A percentile compares a stretch with the other conserved stretches of the same genome.
phyloP scores from a whole-genome alignment of 2,888 invertebrate species.

The Pheosia tremula region DNA sequence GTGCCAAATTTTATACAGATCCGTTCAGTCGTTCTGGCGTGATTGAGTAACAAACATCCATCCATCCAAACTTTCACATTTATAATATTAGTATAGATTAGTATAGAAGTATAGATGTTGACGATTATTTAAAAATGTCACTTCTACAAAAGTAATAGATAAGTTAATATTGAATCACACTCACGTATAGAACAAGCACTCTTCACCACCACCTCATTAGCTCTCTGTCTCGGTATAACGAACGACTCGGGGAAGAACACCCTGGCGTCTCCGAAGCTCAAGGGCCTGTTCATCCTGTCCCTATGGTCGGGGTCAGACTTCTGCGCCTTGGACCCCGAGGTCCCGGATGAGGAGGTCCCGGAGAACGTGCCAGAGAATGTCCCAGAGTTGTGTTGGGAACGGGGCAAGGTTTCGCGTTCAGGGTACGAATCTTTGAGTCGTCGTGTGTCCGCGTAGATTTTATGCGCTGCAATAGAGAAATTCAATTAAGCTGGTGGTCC shows the following conservation, averaged over 20 bases:
- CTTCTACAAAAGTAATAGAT: too few species aligned
- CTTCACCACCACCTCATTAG: constrained; percentile 68
- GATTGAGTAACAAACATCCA: too few species aligned
- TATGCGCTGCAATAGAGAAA: constrained; percentile 61
- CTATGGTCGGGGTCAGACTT: constrained; percentile 58
- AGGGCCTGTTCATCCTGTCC: constrained; percentile 65
- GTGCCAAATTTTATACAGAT: too few species aligned
- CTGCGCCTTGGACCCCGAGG: constrained; percentile 75
- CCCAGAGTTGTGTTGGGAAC: constrained; percentile 72
- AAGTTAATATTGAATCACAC: constrained; percentile 31
- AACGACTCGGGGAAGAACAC: constrained; percentile 82
- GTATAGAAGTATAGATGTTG: too few species aligned
- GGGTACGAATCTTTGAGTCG: constrained; percentile 66
- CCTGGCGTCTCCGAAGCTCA: constrained; percentile 75
- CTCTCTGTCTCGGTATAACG: constrained; percentile 73
- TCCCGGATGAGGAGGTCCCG: constrained; percentile 78
- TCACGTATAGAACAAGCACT: constrained; percentile 73
- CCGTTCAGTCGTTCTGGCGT: too few species aligned
- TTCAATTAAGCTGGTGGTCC: constrained; percentile 5
- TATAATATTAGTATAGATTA: too few species aligned
- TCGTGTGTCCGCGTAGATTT: constrained; percentile 66
- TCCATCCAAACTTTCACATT: too few species aligned
- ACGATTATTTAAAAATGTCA: too few species aligned
- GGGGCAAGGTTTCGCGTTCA: constrained; percentile 60
- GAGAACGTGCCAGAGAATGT: constrained; percentile 76